Evolutionary conservation across 1,140 invertebrate species (phyloP).

Genomic region (Diploscapter pachys): DNA sequence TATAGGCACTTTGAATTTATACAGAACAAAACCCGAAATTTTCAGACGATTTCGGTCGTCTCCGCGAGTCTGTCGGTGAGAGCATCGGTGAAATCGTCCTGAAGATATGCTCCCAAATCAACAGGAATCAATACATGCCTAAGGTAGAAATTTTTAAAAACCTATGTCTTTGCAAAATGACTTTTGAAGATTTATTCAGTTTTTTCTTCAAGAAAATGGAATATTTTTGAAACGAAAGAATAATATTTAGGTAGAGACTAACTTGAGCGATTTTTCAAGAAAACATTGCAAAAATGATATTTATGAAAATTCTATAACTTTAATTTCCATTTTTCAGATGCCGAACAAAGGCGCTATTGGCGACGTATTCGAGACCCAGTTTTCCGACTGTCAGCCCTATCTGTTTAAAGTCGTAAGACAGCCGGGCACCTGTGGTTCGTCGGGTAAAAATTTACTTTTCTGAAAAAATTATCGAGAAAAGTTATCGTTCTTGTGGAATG

Average conservation of each 20-base stretch:
- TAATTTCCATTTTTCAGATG: too few relatives aligned
- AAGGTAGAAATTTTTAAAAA: constrained; percentile 13
- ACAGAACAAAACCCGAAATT: neutral
- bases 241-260: too few relatives aligned
- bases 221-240: too few relatives aligned
- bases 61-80: constrained; percentile 21
- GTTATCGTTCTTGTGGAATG: too few relatives aligned
- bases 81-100: constrained; percentile 23
- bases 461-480: too few relatives aligned
- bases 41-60: constrained; percentile 13
- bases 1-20: too few relatives aligned
- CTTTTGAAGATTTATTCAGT: too few relatives aligned
- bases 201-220: too few relatives aligned
- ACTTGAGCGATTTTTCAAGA: too few relatives aligned
- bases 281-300: too few relatives aligned
- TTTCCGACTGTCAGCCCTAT: constrained; percentile 32
- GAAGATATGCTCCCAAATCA: constrained; percentile 26
- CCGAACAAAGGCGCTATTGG: constrained; percentile 2
- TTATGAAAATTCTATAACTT: too few relatives aligned
- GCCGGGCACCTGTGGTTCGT: neutral
- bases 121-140: constrained; percentile 24
- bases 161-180: neutral
- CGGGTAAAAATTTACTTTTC: too few relatives aligned
- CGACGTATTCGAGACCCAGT: constrained; percentile 23
- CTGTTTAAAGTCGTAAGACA: constrained; percentile 14